These are phyloP conservation scores for Nannoperca obscura DNA, from an alignment of 2,797 vertebrate species.

Conservation along the genomic window DNA sequence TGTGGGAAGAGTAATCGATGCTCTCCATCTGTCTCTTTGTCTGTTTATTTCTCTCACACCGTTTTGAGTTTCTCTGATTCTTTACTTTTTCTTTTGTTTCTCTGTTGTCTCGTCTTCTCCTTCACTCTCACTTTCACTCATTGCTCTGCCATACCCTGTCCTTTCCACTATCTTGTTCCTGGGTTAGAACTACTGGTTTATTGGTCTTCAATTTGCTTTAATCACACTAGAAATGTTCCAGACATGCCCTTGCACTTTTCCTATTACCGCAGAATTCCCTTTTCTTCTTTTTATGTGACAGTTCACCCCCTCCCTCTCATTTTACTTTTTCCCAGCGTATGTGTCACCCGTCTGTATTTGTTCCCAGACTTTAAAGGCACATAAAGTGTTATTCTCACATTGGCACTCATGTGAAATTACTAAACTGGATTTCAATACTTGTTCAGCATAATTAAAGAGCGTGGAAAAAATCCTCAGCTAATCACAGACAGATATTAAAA, in stretches of 20 bases:
- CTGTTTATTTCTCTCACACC: slow-evolving; percentile 46
- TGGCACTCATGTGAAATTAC: slow-evolving; percentile 17
- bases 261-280: slow-evolving; percentile 6
- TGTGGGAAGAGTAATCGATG: slow-evolving; percentile 67
- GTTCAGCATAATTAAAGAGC: slow-evolving; percentile 4
- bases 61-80: slow-evolving; percentile 30
- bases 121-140: slow-evolving; percentile 5
- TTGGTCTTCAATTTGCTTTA: slow-evolving; percentile 18
- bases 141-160: slow-evolving; percentile 5
- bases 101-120: slow-evolving; percentile 2
- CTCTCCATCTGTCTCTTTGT: slow-evolving; percentile 63
- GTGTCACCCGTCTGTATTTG: slow-evolving; percentile 11
- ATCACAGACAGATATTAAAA: slow-evolving; percentile 1
- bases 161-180: neutral
- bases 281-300: slow-evolving; percentile 4
- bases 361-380: slow-evolving; percentile 7
- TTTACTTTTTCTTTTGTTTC: slow-evolving; percentile 25
- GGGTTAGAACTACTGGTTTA: neutral
- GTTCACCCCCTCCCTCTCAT: neutral
- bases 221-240: slow-evolving; percentile 21
- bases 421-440: slow-evolving; percentile 14
- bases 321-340: neutral
- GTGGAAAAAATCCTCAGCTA: neutral
- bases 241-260: slow-evolving; percentile 18
- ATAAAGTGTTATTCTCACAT: neutral